Conservation (phyloP, 1,140 invertebrate species). For the Laupala kohalensis region DNA sequence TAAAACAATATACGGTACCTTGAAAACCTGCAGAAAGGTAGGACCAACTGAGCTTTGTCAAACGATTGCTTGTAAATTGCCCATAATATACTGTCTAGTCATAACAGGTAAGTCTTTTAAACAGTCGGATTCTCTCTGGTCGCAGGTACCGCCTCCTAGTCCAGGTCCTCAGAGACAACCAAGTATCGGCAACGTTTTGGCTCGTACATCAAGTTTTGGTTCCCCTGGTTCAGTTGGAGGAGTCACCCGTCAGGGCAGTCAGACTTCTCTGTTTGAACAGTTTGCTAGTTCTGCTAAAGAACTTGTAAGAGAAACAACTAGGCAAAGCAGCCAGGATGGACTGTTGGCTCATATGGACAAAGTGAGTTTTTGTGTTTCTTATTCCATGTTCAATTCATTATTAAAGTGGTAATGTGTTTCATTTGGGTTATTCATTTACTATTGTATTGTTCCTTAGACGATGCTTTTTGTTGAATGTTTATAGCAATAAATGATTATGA, state of each 20-base stretch:
- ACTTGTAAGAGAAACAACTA: slow-evolving; percentile 66
- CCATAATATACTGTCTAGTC: too few relatives aligned
- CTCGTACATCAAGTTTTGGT: slow-evolving; percentile 40
- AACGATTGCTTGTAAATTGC: too few relatives aligned
- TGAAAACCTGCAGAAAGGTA: too few relatives aligned
- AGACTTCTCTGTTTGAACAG: slow-evolving; percentile 70
- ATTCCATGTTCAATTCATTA: too few relatives aligned
- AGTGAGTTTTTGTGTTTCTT: slow-evolving; percentile 31
- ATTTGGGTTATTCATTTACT: too few relatives aligned
- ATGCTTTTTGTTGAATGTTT: too few relatives aligned
- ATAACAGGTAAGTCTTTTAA: too few relatives aligned
- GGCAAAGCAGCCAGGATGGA: slow-evolving; percentile 79
- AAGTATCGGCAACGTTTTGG: slow-evolving; percentile 46
- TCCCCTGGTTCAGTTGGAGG: slow-evolving; percentile 22
- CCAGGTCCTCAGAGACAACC: slow-evolving; percentile 41
- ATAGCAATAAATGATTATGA: too few relatives aligned
- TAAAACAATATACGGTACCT: too few relatives aligned
- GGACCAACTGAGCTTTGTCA: too few relatives aligned
- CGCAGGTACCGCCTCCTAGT: slow-evolving; percentile 26
- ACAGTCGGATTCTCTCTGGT: slow-evolving; percentile 16
- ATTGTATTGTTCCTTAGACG: too few relatives aligned
- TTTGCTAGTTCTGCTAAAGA: slow-evolving; percentile 77
- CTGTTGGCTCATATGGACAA: slow-evolving; percentile 82
- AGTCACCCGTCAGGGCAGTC: slow-evolving; percentile 56
- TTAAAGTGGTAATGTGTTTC: too few relatives aligned